phyloP scores from a whole-genome alignment of 2,888 invertebrate species.

The Odiellus spinosus region DNA sequence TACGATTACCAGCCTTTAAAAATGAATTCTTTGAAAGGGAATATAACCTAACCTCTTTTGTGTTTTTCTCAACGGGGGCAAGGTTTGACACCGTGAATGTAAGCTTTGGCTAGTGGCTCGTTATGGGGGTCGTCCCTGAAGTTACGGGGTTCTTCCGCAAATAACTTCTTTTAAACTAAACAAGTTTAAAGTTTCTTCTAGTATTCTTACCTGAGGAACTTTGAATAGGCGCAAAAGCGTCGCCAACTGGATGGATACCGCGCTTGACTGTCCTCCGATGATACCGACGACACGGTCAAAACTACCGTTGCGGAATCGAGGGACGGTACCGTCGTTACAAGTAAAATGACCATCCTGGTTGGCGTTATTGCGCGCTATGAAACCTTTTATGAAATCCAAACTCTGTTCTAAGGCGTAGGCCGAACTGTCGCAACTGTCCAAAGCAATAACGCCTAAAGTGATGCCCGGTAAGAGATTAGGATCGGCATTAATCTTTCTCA shows the following conservation, averaged over 20 bases:
- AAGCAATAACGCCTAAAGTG: constrained; percentile 42
- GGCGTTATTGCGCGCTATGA: constrained; percentile 34
- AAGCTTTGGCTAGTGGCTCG: too few relatives aligned
- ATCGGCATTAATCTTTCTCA: constrained; percentile 47
- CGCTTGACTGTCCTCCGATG: constrained; percentile 38
- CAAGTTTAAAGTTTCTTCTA: too few relatives aligned
- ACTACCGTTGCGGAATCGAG: constrained; percentile 31
- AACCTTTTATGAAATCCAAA: constrained; percentile 46
- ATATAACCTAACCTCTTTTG: too few relatives aligned
- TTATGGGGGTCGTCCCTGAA: too few relatives aligned
- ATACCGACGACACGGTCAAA: constrained; percentile 38
- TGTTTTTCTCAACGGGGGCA: too few relatives aligned
- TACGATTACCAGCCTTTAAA: too few relatives aligned
- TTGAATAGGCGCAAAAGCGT: constrained; percentile 37
- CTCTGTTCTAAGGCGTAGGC: constrained; percentile 50
- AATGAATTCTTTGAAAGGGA: too few relatives aligned
- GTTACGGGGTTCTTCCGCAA: too few relatives aligned
- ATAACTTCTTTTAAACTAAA: too few relatives aligned
- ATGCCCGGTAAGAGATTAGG: constrained; percentile 42
- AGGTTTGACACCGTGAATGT: too few relatives aligned
- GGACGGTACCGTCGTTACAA: constrained; percentile 33
- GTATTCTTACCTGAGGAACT: constrained; percentile 37
- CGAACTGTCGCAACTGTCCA: constrained; percentile 48
- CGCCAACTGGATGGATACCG: constrained; percentile 38
- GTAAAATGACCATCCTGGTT: constrained; percentile 31